A percentile compares a stretch with the other conserved stretches of the same genome.
Evolutionary conservation across 92 coral and sea anemone genomes (phyloP).

Genomic region (Plumapathes pennacea): DNA sequence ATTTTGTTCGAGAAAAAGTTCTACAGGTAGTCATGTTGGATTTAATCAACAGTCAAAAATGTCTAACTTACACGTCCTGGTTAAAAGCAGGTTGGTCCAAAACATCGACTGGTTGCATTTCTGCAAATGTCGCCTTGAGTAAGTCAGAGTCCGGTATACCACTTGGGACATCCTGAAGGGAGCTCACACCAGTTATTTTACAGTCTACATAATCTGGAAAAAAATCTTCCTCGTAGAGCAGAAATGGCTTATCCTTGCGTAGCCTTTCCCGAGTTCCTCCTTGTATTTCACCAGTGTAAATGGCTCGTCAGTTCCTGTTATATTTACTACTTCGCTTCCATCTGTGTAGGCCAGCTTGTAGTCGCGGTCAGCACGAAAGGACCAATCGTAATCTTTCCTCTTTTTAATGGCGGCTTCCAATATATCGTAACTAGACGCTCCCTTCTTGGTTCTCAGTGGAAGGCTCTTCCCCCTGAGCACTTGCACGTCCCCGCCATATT

Average conservation of each 20-base stretch:
- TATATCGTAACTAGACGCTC: conserved; percentile 17
- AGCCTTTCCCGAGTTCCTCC: conserved; percentile 37
- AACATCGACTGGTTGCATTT: too few relatives aligned
- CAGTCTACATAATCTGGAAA: too few relatives aligned
- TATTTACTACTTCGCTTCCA: conserved; percentile 16
- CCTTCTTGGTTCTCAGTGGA: conserved; percentile 19
- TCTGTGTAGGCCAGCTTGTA: conserved; percentile 25
- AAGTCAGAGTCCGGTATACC: too few relatives aligned
- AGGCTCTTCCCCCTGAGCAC: conserved; percentile 23
- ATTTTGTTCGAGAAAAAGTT: too few relatives aligned
- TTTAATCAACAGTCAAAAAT: too few relatives aligned
- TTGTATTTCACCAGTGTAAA: conserved; percentile 33
- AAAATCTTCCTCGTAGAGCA: conserved; percentile 11
- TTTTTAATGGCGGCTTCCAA: conserved; percentile 29
- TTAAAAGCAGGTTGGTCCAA: too few relatives aligned
- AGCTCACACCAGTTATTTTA: too few relatives aligned
- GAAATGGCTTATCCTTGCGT: conserved; percentile 8
- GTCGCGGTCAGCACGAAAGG: conserved; percentile 13
- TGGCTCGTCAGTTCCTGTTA: conserved; percentile 39
- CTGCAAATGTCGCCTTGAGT: too few relatives aligned
- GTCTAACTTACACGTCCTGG: too few relatives aligned
- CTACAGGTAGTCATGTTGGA: too few relatives aligned
- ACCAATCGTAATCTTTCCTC: conserved; percentile 18
- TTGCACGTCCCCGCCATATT: background rate
- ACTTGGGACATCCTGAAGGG: too few relatives aligned